Evolutionary conservation across 2,888 invertebrate genomes (phyloP), one percentile per base, ranked within the genome.

Genomic region (Laothoe populi): DNA sequence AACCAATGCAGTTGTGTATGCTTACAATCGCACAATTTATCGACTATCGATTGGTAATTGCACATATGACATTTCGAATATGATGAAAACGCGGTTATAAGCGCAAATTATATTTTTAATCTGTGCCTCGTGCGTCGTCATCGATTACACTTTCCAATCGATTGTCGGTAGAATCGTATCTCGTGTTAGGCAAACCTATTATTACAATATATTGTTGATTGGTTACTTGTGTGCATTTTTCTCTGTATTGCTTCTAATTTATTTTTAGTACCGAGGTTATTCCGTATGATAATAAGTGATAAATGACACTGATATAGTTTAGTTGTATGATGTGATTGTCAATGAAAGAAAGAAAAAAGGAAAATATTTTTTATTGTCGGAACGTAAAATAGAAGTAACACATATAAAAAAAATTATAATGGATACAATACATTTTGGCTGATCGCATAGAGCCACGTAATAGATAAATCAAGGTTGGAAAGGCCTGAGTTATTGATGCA

Each of bases 101-200:
- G 16, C 31, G 31, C 49, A 10, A 19, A 53, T 53, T 53, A 53
- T 53, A 35, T 53, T 35, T 45, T 53, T 53, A 35, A 53, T 53
- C 53, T 35, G 5, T 53, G 35, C 11, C 53, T 35, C 35, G 53
- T 53, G 53, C 53, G 10, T 19, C 31, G 35, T 53, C 35, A 53
- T 53, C 53, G 53, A 53, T 35, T 53, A 53, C 26, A 48, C 53
- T 53, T 53, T 53, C 53, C 11, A 53, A 35, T 35, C 53, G 53
- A 53, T 35, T 35, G 1, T 10, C 19, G 35, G 11, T 10, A 19
- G 35, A 35, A 53, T 53, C 53, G 11, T 35, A 35, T 35, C 31
- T 19, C 19, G 10, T 53, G 53, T 48, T 48, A 19, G 3, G 53
- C 53, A 53, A 35, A 11, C 53, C 53, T 11, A 35, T 53, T 35